A percentile compares a stretch with the other conserved stretches of the same genome.
phyloP scores from a whole-genome alignment of 2,888 invertebrate genomes.

The Phyllotreta striolata region DNA sequence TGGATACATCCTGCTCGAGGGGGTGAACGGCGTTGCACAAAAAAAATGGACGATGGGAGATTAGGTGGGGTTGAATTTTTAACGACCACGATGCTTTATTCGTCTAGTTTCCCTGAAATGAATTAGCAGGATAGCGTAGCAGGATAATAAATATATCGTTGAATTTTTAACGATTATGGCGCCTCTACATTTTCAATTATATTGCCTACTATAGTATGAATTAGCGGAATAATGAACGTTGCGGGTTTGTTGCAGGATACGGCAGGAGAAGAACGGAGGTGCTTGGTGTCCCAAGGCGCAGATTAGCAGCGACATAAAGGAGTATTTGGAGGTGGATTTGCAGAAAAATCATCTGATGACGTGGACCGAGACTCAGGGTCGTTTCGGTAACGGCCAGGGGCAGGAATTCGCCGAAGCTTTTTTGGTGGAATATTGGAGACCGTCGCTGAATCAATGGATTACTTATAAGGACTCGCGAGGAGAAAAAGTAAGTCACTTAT shows the following conservation, averaged over 20 bases:
- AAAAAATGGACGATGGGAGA: no score
- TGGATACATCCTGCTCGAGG: background rate
- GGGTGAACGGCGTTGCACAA: background rate
- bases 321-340: conserved; percentile 85
- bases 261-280: conserved; percentile 86
- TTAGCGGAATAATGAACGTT: background rate
- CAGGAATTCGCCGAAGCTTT: conserved; percentile 88
- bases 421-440: conserved; percentile 82
- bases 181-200: background rate
- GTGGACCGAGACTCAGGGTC: conserved; percentile 87
- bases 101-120: no score
- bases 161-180: no score
- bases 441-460: conserved; percentile 74
- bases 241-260: conserved; percentile 69
- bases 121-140: no score
- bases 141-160: no score
- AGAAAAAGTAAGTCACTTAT: conserved; percentile 69
- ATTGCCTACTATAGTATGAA: background rate
- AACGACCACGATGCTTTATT: no score
- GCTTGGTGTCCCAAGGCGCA: conserved; percentile 92
- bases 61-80: no score
- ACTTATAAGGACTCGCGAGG: conserved; percentile 82
- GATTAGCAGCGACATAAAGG: conserved; percentile 77
- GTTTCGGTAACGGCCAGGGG: conserved; percentile 91
- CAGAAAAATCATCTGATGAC: conserved; percentile 79